Conservation (phyloP, 2,888 invertebrate species). For the Ornithoptera alexandrae region DNA sequence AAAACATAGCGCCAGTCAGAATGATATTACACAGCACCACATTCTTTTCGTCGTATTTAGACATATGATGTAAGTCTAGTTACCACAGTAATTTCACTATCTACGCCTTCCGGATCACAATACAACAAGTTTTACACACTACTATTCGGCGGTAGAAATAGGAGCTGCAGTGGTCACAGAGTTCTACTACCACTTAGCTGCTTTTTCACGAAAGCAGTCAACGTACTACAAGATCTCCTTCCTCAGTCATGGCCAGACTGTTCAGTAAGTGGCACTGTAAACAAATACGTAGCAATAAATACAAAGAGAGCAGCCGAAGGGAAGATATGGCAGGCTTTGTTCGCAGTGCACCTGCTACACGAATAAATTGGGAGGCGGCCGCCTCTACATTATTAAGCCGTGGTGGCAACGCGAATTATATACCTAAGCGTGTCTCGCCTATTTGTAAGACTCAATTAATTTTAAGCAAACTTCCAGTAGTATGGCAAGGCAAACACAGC, state of each 20-base stretch:
- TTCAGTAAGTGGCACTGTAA: background rate
- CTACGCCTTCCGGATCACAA: too few species aligned
- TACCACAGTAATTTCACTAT: too few species aligned
- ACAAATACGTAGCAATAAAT: constrained; percentile 24
- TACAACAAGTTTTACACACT: too few species aligned
- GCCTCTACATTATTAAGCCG: constrained; percentile 36
- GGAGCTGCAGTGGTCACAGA: too few species aligned
- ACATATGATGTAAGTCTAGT: too few species aligned
- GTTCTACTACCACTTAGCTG: too few species aligned
- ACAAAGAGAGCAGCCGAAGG: constrained; percentile 7
- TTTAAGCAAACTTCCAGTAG: background rate
- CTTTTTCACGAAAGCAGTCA: too few species aligned
- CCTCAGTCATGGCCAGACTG: background rate
- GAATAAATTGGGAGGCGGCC: constrained; percentile 54
- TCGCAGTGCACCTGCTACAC: constrained; percentile 52
- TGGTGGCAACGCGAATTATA: constrained; percentile 39
- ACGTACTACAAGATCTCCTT: background rate
- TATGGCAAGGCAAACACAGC: background rate
- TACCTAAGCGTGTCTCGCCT: background rate
- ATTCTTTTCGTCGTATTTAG: too few species aligned
- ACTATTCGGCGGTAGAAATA: too few species aligned
- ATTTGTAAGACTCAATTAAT: background rate
- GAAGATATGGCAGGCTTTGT: constrained; percentile 28
- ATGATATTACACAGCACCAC: too few species aligned
- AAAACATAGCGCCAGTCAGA: too few species aligned